These are phyloP conservation scores for Amphimedon queenslandica DNA, from an alignment of 37 sponge, comb jelly and placozoan species.

Conservation along the genomic window DNA sequence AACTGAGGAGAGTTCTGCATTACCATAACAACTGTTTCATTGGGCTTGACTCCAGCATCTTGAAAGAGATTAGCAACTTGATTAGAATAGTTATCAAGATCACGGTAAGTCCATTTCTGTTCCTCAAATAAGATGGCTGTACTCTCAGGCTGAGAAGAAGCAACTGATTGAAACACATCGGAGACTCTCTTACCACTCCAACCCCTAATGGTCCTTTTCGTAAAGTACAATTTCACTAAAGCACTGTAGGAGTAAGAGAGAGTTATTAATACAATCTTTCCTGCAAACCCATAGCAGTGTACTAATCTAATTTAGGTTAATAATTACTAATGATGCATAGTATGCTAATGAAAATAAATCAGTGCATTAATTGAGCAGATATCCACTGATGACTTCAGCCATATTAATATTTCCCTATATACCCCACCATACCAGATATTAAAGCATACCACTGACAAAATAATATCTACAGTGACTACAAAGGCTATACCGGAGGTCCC, in stretches of 20 bases:
- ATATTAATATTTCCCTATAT: too few species aligned
- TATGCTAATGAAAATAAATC: too few species aligned
- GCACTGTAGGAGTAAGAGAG: neutral
- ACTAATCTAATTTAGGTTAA: too few species aligned
- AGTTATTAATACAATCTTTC: too few species aligned
- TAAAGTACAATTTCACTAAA: neutral
- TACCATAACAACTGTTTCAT: constrained; percentile 74
- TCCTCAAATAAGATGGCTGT: constrained; percentile 71
- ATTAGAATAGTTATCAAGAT: constrained; percentile 53
- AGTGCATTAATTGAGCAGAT: too few species aligned
- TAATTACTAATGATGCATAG: too few species aligned
- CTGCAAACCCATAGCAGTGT: too few species aligned
- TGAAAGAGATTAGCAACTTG: constrained; percentile 48
- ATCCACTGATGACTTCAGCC: too few species aligned
- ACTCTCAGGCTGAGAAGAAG: constrained; percentile 49
- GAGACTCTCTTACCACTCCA: constrained; percentile 7
- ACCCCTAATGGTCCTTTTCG: neutral
- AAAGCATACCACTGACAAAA: neutral
- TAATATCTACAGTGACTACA: neutral
- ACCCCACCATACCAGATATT: too few species aligned
- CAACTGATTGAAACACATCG: constrained; percentile 40
- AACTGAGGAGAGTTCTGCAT: constrained; percentile 85
- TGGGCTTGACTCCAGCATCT: constrained; percentile 29
- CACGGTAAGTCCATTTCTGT: constrained; percentile 49
- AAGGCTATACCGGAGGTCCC: neutral